Conservation (phyloP, 30 jellyfish, hydroid and myxozoan genomes). For the Turritopsis dohrnii region DNA sequence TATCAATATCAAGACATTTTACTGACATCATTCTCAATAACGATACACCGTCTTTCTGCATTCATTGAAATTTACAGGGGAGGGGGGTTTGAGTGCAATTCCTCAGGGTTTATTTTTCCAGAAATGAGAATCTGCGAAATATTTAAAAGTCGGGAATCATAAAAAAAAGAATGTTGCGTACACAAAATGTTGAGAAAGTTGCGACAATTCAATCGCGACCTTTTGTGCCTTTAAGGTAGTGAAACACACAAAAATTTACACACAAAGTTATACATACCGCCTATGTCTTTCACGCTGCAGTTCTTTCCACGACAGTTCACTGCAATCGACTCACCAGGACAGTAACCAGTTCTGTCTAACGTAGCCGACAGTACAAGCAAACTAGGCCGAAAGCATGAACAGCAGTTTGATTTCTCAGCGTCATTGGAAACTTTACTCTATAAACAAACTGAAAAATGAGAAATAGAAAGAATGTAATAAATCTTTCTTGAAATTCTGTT, state of each 20-base stretch:
- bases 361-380: background rate
- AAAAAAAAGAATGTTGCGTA: too few species aligned
- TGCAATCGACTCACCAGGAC: constrained; percentile 26
- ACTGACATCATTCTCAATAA: too few species aligned
- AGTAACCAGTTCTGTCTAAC: background rate
- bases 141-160: too few species aligned
- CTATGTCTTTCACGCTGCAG: background rate
- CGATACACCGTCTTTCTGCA: too few species aligned
- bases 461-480: background rate
- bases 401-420: constrained; percentile 15
- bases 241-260: background rate
- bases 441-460: background rate
- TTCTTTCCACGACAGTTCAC: constrained; percentile 17
- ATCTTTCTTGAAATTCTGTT: too few species aligned
- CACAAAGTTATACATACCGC: background rate
- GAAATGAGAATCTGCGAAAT: too few species aligned
- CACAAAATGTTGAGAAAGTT: background rate
- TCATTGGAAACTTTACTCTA: constrained; percentile 12
- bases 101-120: too few species aligned
- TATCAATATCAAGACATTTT: too few species aligned
- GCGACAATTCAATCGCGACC: background rate
- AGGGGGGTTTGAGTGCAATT: too few species aligned
- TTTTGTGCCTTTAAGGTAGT: background rate
- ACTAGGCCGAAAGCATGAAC: constrained; percentile 3
- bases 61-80: too few species aligned